Conservation (phyloP, 1,140 invertebrate species). For the Rhyacophila brunnea region DNA sequence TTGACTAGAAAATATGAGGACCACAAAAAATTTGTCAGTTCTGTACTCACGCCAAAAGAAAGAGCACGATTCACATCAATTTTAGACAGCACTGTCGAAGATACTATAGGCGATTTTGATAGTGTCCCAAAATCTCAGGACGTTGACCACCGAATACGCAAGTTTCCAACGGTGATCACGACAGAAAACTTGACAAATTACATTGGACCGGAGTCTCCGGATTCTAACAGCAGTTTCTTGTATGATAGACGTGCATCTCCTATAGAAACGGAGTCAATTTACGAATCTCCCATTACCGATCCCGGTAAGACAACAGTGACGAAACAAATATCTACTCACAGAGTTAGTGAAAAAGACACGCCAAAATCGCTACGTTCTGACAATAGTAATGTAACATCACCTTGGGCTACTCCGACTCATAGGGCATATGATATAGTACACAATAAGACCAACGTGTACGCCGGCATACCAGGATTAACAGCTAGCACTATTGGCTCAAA, state of each 20-base stretch:
- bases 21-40: conserved; percentile 41
- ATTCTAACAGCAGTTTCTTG: conserved; percentile 27
- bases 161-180: not conserved
- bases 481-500: not conserved
- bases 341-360: not conserved
- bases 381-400: not conserved
- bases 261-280: not conserved
- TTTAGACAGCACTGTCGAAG: conserved; percentile 43
- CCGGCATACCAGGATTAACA: not conserved
- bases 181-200: conserved; percentile 14
- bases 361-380: not conserved
- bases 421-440: conserved; percentile 5
- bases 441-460: conserved; percentile 2
- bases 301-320: not conserved
- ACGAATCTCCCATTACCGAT: not conserved
- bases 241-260: not conserved
- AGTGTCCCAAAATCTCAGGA: not conserved
- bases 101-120: conserved; percentile 37
- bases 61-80: conserved; percentile 60
- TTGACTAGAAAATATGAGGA: conserved; percentile 37
- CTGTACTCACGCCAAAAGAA: conserved; percentile 52
- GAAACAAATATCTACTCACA: not conserved
- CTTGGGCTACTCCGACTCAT: conserved; percentile 12
- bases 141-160: not conserved
- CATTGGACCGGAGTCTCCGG: conserved; percentile 49